Base-by-base conservation (phyloP, 64 coral and sea anemone genomes). In the Stichodactyla helianthus region DNA sequence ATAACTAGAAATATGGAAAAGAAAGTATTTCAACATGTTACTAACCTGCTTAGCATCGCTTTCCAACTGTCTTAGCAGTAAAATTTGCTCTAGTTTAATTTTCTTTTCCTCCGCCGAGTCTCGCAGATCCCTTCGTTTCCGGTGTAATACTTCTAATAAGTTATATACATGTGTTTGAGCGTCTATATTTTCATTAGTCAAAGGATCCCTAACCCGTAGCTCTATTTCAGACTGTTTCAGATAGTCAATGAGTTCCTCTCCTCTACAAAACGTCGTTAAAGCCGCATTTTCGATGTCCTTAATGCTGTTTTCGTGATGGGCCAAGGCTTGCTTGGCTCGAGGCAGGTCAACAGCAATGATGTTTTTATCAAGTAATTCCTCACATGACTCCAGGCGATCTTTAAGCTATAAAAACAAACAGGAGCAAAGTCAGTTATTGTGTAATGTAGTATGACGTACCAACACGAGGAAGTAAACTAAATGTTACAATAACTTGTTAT, bases 191-290 rank as follows among this genome's bases (percentile, higher is more conserved):
- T 99, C 93, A 50, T 89, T 84, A 20, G 93, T 93, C 31, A 90
- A 74, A 1, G 97, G 97, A 60, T 99, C 91, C 52, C 87, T 89
- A 12, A 99, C 93, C 53, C 97, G 84, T 4, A 99, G 55, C 77
- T 99, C 97, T 17, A 99, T 90, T 82, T 99, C 97, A 25, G 97
- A 99, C 77, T 99, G 97, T 88, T 94, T 92, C 68, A 99, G 85
- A 63, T 90, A 88, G 51, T 99, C 97, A 50, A 99, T 99, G 8
- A 99, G 97, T 86, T 99, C 97, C 70, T 99, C 97, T 26, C 97
- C 97, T 51, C 93, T 88, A 94, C 97, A 99, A 62, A 99, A 99
- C 62, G 97, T 99, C 87, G 93, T 92, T 90, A 95, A 62, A 22
- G 97, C 81, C 10, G 93, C 88, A 18, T 90, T 88, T 83, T 99